Conservation (phyloP, 2,797 vertebrate species). For the Nyctalus aviator region DNA sequence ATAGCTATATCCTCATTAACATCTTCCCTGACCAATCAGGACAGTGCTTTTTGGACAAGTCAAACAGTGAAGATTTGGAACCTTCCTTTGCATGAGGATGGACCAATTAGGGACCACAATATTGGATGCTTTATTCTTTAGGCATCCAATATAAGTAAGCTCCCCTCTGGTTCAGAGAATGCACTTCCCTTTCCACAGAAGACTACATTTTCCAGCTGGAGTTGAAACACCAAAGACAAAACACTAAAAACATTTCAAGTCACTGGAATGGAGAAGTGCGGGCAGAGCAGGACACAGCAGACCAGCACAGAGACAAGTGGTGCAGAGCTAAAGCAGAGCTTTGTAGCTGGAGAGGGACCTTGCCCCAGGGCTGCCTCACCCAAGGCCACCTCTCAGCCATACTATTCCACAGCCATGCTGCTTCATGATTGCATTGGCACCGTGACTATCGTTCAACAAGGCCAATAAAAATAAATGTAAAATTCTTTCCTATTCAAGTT, state of each 20-base stretch:
- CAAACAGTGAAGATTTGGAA: not conserved
- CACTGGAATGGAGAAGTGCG: not conserved
- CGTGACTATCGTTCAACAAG: not conserved
- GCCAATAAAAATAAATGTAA: slow-evolving; percentile 57
- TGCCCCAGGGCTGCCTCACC: not conserved
- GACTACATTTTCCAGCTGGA: not conserved
- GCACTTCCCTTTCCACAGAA: not conserved
- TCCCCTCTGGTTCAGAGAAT: not conserved
- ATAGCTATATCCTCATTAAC: not conserved
- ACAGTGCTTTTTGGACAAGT: not conserved
- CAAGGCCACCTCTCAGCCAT: not conserved
- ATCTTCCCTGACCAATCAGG: not conserved
- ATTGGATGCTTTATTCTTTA: too few relatives aligned
- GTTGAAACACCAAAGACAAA: not conserved
- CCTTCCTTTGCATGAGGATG: not conserved
- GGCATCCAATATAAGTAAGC: not conserved
- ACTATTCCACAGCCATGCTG: not conserved
- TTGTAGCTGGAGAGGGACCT: not conserved
- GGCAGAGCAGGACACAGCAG: not conserved
- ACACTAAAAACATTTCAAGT: not conserved
- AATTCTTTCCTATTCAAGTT: not conserved
- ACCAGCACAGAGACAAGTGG: not conserved
- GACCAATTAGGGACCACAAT: not conserved
- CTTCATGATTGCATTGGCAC: not conserved
- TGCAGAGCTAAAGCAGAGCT: not conserved